Evolutionary conservation across 35 echinoderm and acorn worm genomes (phyloP).

Genomic region (Acanthaster planci): DNA sequence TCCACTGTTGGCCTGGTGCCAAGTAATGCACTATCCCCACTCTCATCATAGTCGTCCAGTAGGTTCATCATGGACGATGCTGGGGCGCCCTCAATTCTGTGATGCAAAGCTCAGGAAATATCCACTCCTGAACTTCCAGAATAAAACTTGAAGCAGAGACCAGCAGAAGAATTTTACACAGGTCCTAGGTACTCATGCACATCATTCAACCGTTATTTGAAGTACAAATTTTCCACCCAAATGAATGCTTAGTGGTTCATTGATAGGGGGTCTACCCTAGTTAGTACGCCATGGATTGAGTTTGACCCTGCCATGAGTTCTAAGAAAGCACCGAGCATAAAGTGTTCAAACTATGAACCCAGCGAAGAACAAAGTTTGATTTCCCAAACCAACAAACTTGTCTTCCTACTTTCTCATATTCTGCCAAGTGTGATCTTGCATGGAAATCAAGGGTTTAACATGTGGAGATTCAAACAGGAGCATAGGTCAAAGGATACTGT

Average conservation of each 20-base stretch:
- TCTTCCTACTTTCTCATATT: no score
- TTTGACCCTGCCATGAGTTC: no score
- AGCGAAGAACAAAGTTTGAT: no score
- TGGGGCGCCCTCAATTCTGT: conserved; percentile 18
- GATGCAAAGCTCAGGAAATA: neutral
- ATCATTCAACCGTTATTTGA: neutral
- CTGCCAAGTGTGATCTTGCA: no score
- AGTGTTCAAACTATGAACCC: no score
- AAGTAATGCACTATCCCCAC: neutral
- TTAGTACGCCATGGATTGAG: no score
- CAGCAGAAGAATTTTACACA: neutral
- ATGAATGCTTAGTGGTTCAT: no score
- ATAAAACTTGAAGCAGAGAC: neutral
- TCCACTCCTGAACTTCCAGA: neutral
- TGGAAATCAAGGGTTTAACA: no score
- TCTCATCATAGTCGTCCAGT: conserved; percentile 22
- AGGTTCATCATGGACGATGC: conserved; percentile 28
- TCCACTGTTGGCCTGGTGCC: conserved; percentile 6
- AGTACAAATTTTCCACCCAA: neutral
- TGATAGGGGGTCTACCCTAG: no score
- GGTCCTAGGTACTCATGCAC: neutral
- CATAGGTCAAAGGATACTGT: conserved; percentile 45
- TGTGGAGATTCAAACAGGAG: no score
- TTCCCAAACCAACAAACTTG: no score
- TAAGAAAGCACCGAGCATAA: no score